Evolutionary conservation across 2,797 vertebrate genomes (phyloP).

Genomic region (Neosilurus hyrtlii): DNA sequence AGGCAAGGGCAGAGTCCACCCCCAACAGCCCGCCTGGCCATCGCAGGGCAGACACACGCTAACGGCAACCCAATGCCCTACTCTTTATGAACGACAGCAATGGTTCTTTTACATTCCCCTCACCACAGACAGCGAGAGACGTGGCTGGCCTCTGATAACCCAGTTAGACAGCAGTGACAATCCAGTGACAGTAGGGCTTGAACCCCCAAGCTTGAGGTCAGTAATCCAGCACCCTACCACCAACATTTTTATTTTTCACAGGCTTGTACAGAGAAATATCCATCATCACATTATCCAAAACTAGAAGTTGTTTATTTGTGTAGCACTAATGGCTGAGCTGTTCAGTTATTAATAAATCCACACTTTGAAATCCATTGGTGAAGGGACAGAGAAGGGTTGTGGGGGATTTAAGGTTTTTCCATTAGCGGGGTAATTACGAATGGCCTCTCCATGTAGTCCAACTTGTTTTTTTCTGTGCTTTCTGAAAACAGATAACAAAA

Average conservation of each 20-base stretch:
- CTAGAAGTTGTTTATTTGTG: neutral
- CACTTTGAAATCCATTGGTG: neutral
- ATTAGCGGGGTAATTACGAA: neutral
- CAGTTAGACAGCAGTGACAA: too few relatives aligned
- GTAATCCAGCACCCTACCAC: too few relatives aligned
- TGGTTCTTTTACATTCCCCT: too few relatives aligned
- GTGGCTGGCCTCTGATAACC: too few relatives aligned
- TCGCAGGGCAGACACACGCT: too few relatives aligned
- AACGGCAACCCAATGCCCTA: too few relatives aligned
- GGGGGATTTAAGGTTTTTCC: neutral
- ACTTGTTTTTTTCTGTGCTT: neutral
- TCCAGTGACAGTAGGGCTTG: too few relatives aligned
- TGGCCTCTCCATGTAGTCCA: neutral
- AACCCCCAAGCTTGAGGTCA: too few relatives aligned
- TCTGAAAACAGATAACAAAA: neutral
- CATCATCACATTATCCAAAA: neutral
- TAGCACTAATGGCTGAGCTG: neutral
- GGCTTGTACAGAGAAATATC: neutral
- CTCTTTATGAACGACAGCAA: too few relatives aligned
- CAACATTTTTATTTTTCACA: neutral
- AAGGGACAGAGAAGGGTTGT: neutral
- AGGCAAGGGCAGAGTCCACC: too few relatives aligned
- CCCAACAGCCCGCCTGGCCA: too few relatives aligned
- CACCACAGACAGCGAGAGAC: too few relatives aligned
- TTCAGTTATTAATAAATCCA: neutral